Evolutionary conservation across 2,888 invertebrate species (phyloP).

Genomic region (Strigamia maritima): DNA sequence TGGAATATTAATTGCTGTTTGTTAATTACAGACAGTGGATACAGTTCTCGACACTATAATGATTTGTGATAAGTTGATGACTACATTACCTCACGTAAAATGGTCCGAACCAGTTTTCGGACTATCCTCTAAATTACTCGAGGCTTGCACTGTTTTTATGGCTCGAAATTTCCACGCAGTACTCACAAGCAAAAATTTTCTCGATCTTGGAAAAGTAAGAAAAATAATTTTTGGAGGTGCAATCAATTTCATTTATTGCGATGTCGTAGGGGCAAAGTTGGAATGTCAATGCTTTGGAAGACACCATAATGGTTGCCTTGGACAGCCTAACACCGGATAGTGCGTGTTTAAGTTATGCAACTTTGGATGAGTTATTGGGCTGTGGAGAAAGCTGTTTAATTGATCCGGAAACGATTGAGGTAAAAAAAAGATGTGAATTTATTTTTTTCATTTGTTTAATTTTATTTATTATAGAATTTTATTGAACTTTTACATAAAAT

Average conservation of each 20-base stretch:
- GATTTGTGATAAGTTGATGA: constrained; percentile 76
- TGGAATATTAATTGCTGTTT: neutral
- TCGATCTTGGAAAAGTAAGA: constrained; percentile 60
- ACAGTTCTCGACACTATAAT: constrained; percentile 78
- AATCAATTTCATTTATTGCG: neutral
- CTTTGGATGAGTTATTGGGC: constrained; percentile 47
- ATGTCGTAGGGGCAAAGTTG: constrained; percentile 61
- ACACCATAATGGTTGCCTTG: constrained; percentile 73
- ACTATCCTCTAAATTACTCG: constrained; percentile 73
- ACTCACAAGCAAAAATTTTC: constrained; percentile 65
- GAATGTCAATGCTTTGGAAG: constrained; percentile 72
- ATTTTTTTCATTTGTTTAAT: constrained; percentile 45
- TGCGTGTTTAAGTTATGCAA: constrained; percentile 73
- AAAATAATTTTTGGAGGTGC: neutral
- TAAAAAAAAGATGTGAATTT: constrained; percentile 49
- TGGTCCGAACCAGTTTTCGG: constrained; percentile 80
- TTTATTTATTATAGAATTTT: constrained; percentile 53
- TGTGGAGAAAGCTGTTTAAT: neutral
- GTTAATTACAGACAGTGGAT: constrained; percentile 63
- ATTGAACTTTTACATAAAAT: constrained; percentile 63
- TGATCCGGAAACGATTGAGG: constrained; percentile 47
- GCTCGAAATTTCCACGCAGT: constrained; percentile 74
- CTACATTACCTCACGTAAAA: constrained; percentile 71
- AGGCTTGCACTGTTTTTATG: constrained; percentile 74
- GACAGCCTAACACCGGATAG: constrained; percentile 76